phyloP scores from a whole-genome alignment of 2,797 vertebrate genomes.

The Pseudochirops cupreus region DNA sequence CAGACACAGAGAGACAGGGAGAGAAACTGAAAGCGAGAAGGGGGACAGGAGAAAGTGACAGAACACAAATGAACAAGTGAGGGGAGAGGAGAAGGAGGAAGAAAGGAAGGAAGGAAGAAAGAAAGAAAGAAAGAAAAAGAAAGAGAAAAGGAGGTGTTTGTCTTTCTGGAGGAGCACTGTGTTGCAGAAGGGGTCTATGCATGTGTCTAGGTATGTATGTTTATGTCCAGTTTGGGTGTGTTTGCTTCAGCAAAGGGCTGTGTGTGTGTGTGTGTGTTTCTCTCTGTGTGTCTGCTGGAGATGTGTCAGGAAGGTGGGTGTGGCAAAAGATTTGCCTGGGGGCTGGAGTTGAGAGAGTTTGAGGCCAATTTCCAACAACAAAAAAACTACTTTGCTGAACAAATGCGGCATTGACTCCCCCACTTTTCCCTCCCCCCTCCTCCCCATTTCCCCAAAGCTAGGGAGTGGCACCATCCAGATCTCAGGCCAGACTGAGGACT shows the following conservation, averaged over 20 bases:
- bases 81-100: not conserved
- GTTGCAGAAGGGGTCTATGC: not conserved
- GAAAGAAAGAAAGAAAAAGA: too few species aligned
- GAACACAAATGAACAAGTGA: not conserved
- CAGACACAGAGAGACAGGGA: not conserved
- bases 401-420: conserved; percentile 62
- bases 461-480: not conserved
- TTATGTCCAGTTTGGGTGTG: not conserved
- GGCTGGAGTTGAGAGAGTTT: conserved; percentile 34
- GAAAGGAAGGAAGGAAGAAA: too few species aligned
- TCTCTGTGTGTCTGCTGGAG: conserved; percentile 12
- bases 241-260: not conserved
- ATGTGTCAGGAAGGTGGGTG: conserved; percentile 5
- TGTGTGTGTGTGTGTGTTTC: not conserved
- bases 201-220: not conserved
- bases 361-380: conserved; percentile 60
- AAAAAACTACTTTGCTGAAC: conserved; percentile 66
- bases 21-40: too few species aligned
- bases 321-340: conserved; percentile 14
- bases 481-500: not conserved
- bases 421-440: not conserved
- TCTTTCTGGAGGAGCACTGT: not conserved
- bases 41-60: not conserved
- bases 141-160: not conserved
- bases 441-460: conserved; percentile 12